Evolutionary conservation across 1,140 invertebrate species (phyloP).

Genomic region (Nebria ingens): DNA sequence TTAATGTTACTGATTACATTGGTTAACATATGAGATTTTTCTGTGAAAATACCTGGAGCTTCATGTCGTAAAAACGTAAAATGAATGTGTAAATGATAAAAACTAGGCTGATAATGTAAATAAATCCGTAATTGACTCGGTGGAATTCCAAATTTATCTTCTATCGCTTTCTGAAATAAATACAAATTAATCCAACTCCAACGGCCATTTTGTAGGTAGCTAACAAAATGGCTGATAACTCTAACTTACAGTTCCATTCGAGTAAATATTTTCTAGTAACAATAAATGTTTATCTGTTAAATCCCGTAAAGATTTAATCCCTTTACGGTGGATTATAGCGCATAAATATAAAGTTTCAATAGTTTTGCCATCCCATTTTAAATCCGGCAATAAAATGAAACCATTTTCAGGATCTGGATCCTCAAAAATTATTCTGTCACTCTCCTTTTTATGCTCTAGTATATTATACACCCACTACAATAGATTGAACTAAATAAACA

Average conservation of each 20-base stretch:
- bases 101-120: constrained; percentile 94
- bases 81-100: constrained; percentile 94
- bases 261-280: constrained; percentile 69
- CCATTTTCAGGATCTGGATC: constrained; percentile 69
- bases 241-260: constrained; percentile 52
- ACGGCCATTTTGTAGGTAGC: not conserved
- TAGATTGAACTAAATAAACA: constrained; percentile 11
- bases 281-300: constrained; percentile 67
- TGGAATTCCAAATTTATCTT: constrained; percentile 66
- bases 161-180: constrained; percentile 55
- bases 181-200: constrained; percentile 15
- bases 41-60: constrained; percentile 61
- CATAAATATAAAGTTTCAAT: constrained; percentile 71
- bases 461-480: constrained; percentile 93
- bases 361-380: constrained; percentile 85
- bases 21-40: constrained; percentile 76
- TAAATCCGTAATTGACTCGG: constrained; percentile 68
- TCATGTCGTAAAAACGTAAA: constrained; percentile 78
- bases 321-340: constrained; percentile 62
- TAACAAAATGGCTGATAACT: constrained; percentile 6
- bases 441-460: constrained; percentile 79
- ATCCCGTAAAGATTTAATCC: constrained; percentile 75
- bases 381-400: constrained; percentile 82
- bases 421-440: constrained; percentile 76
- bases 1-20: constrained; percentile 89